These are phyloP conservation scores for Macrobrachium nipponense DNA, from an alignment of 1,140 invertebrate genomes.

Conservation along the genomic window DNA sequence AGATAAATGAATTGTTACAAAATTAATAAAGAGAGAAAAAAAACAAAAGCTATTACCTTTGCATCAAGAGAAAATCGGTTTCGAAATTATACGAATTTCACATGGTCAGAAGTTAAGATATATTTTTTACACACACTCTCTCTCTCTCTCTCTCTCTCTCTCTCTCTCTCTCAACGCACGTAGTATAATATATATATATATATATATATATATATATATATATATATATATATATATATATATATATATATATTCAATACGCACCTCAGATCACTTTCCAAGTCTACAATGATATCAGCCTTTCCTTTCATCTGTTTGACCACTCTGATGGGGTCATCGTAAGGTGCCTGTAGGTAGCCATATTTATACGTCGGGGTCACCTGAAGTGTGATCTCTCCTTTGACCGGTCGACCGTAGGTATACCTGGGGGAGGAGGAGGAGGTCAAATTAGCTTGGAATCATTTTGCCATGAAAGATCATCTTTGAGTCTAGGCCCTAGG, in stretches of 20 bases:
- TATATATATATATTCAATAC: conserved; percentile 6
- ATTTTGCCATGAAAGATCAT: neutral
- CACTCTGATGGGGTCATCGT: conserved; percentile 80
- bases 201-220: no score
- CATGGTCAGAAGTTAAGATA: no score
- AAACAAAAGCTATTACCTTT: no score
- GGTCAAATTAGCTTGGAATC: neutral
- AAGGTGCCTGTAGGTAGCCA: conserved; percentile 82
- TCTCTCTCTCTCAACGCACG: no score
- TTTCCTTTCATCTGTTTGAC: conserved; percentile 84
- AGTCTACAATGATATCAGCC: conserved; percentile 81
- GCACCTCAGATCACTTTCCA: conserved; percentile 77
- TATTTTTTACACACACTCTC: no score
- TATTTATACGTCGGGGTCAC: conserved; percentile 75
- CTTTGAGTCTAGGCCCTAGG: no score
- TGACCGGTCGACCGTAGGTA: conserved; percentile 82
- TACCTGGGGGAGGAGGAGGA: conserved; percentile 30
- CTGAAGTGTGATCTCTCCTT: conserved; percentile 74
- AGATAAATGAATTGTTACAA: no score
- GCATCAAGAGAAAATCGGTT: no score
- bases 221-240: neutral
- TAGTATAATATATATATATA: no score
- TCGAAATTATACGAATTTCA: no score
- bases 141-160: no score
- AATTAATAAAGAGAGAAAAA: no score